phyloP scores from a whole-genome alignment of 1,140 invertebrate genomes.

The Olivierus martensii region DNA sequence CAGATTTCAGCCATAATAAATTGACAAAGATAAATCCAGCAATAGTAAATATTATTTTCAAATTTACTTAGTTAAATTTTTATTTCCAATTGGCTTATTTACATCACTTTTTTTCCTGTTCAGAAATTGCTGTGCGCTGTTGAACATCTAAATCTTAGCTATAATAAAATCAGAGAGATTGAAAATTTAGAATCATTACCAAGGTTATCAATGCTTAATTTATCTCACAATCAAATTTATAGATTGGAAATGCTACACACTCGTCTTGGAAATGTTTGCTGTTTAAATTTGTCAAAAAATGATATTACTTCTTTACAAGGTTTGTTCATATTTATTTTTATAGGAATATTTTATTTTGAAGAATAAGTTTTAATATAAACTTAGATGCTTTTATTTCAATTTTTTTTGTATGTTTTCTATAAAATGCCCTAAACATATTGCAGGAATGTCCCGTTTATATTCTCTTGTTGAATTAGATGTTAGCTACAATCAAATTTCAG shows the following conservation, averaged over 20 bases:
- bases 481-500: constrained; percentile 64
- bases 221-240: constrained; percentile 54
- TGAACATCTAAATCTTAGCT: constrained; percentile 49
- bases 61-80: no score
- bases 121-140: constrained; percentile 57
- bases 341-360: constrained; percentile 4
- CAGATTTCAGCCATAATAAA: constrained; percentile 66
- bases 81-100: not conserved
- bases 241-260: constrained; percentile 61
- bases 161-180: constrained; percentile 59
- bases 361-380: constrained; percentile 17
- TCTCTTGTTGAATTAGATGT: constrained; percentile 72
- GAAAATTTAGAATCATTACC: constrained; percentile 62
- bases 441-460: constrained; percentile 63
- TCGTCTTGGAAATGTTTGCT: constrained; percentile 73
- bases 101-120: no score
- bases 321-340: no score
- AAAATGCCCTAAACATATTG: constrained; percentile 12
- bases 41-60: constrained; percentile 35
- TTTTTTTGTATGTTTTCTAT: not conserved
- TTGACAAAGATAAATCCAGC: constrained; percentile 62
- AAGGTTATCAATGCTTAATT: constrained; percentile 53
- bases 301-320: constrained; percentile 52
- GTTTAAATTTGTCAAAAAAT: constrained; percentile 76
- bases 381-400: constrained; percentile 4